Evolutionary conservation across 2,113 vertebrate species (phyloP).

Genomic region (Leptobrachium ailaonicum): DNA sequence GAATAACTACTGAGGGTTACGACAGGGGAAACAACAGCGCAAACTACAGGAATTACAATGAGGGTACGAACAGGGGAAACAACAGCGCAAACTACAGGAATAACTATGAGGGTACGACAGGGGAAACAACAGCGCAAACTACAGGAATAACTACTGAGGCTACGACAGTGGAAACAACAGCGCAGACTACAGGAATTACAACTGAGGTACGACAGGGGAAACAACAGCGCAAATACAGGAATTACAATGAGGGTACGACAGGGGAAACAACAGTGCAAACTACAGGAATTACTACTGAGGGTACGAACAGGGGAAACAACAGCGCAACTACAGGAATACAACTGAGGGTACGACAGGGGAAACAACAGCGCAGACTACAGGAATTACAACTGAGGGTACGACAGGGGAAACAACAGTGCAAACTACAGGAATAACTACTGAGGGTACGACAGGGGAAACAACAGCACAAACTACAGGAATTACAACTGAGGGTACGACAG

Average conservation of each 20-base stretch:
- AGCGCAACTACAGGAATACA: no score
- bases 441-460: background rate
- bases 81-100: background rate
- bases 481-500: no score
- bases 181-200: background rate
- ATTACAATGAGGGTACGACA: background rate
- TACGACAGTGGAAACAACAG: background rate
- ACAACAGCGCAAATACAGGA: background rate
- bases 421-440: background rate
- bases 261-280: background rate
- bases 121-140: no score
- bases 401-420: background rate
- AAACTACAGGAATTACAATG: background rate
- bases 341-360: no score
- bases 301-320: no score
- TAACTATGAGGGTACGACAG: no score
- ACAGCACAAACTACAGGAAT: background rate
- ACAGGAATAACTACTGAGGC: background rate
- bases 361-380: no score
- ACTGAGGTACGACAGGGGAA: background rate
- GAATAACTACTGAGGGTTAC: no score
- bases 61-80: background rate
- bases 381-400: no score
- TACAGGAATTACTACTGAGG: background rate
- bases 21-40: background rate